Conservation (phyloP, 2,888 invertebrate genomes). For the Nomada flava region DNA sequence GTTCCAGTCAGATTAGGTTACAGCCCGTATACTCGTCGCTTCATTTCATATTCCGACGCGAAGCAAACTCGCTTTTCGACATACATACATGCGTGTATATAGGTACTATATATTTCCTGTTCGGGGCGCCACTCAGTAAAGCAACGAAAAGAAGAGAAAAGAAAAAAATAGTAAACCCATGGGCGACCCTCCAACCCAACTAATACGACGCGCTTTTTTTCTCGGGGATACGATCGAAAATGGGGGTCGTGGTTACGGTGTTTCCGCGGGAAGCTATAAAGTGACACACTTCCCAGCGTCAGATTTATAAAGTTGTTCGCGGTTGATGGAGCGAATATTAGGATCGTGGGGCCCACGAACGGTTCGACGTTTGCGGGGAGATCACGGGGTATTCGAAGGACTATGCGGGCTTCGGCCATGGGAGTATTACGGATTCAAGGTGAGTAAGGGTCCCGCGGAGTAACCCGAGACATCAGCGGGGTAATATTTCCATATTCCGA, state of each 20-base stretch:
- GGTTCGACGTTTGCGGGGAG: slow-evolving; percentile 23
- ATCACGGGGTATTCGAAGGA: slow-evolving; percentile 49
- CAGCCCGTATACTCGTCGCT: slow-evolving; percentile 74
- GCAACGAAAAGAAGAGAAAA: not conserved
- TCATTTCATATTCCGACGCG: slow-evolving; percentile 80
- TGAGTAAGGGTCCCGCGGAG: slow-evolving; percentile 74
- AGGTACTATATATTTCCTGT: slow-evolving; percentile 57
- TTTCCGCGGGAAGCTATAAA: slow-evolving; percentile 72
- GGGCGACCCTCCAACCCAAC: not conserved
- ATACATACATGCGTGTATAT: slow-evolving; percentile 40
- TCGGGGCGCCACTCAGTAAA: slow-evolving; percentile 42
- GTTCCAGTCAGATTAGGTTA: slow-evolving; percentile 81
- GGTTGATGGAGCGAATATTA: slow-evolving; percentile 76
- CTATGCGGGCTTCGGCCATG: slow-evolving; percentile 76
- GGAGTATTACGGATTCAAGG: slow-evolving; percentile 79
- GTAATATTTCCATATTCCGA: slow-evolving; percentile 81
- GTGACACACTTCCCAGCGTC: slow-evolving; percentile 71
- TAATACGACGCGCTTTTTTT: slow-evolving; percentile 55
- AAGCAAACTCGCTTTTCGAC: slow-evolving; percentile 76
- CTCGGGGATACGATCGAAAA: slow-evolving; percentile 63
- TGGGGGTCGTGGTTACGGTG: slow-evolving; percentile 32
- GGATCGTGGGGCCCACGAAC: slow-evolving; percentile 36
- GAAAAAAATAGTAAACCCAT: too few species aligned
- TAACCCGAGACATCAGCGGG: slow-evolving; percentile 77
- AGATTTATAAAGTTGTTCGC: slow-evolving; percentile 72